phyloP scores from a whole-genome alignment of 2,888 invertebrate genomes.

The Dastarcus helophoroides region DNA sequence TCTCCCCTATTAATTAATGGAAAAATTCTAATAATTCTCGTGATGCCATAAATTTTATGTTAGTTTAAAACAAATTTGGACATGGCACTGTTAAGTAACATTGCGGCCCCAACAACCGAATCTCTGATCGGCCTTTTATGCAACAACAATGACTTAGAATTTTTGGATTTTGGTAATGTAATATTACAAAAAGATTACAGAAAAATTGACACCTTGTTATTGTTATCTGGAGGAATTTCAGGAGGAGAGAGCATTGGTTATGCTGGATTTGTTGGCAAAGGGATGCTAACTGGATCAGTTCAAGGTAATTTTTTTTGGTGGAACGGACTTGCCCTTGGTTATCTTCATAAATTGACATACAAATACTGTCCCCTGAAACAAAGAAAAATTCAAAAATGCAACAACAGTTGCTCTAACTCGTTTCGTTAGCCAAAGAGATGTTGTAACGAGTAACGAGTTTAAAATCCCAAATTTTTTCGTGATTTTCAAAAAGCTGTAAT shows the following conservation, averaged over 20 bases:
- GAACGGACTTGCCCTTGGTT: too few relatives aligned
- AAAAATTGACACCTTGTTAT: conserved; percentile 37
- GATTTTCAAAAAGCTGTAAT: too few relatives aligned
- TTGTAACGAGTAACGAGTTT: too few relatives aligned
- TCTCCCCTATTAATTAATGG: too few relatives aligned
- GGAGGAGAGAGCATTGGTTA: conserved; percentile 64
- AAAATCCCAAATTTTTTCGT: too few relatives aligned
- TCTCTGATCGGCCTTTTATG: conserved; percentile 11
- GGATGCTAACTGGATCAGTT: conserved; percentile 69
- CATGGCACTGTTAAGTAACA: conserved; percentile 7
- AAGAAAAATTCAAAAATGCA: too few relatives aligned
- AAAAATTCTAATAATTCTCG: too few relatives aligned
- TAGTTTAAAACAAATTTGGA: conserved; percentile 8
- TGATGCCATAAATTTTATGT: too few relatives aligned
- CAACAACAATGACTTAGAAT: conserved; percentile 25
- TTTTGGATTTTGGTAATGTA: conserved; percentile 31
- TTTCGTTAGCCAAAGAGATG: too few relatives aligned
- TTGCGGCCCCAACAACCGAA: conserved; percentile 7
- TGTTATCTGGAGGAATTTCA: conserved; percentile 69
- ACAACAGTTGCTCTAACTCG: too few relatives aligned
- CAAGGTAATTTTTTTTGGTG: conserved; percentile 39
- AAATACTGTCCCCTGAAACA: too few relatives aligned
- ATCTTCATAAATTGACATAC: too few relatives aligned
- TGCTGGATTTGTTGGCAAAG: conserved; percentile 58
- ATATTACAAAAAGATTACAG: conserved; percentile 29